Evolutionary conservation across 2,797 vertebrate genomes (phyloP), one percentile per base, ranked within the genome.

Genomic region (Mallotus villosus): DNA sequence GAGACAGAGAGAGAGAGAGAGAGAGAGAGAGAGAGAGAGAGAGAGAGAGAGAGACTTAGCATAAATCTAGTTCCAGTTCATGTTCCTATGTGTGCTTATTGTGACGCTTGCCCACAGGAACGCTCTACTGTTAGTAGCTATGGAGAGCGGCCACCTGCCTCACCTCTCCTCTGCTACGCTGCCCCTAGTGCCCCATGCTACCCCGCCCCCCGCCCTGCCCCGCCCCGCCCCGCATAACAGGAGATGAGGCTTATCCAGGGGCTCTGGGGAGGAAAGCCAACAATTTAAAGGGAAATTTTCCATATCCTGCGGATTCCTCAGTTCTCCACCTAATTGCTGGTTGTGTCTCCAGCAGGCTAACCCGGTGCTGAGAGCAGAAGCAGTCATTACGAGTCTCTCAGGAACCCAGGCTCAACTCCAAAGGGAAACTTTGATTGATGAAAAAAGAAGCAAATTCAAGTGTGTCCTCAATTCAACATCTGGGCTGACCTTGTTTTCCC

Each of bases 361-460:
- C 84, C 78, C 72, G 67, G 77, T 63, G 79, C 84, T 49, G 78
- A 80, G 87, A 86, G 75, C 84, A 89, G 86, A 87, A 85, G 83
- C 88, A 79, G 81, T 88, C 82, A 87, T 91, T 90, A 87, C 86
- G 70, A 74, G 81, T 84, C 84, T 89, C 88, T 1, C 78, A 85
- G 84, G 88, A 90, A 84, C 81, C 78, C 59, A 49, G 78, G 82
- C 76, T 74, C 78, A 73, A 84, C 85, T 90, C 89, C 84, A 84
- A 90, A 86, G 87, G 89, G 87, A 72, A 88, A 82, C 77, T 87
- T 86, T 93, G 91, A 92, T 89, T 90, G 91, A 92, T 90, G 87
- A 89, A 89, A 73, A 72, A 80, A 79, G 75, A 87, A 69, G 84
- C 87, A 82, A 82, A 88, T 89, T 81, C 68, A 75, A 91, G 86